Conservation (phyloP, 2,797 vertebrate species). For the Chanos chanos region DNA sequence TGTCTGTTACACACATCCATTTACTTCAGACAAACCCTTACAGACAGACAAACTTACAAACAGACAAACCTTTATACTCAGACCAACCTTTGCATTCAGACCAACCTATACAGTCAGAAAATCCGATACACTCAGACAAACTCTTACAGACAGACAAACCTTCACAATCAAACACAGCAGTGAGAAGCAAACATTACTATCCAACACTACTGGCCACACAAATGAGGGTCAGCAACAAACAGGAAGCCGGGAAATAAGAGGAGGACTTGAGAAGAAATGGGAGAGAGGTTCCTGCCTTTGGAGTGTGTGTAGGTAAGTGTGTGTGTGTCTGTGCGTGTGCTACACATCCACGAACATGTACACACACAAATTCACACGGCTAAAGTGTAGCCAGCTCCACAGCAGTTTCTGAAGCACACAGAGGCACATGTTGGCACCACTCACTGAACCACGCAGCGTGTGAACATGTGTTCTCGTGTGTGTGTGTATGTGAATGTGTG, state of each 20-base stretch:
- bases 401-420: slow-evolving; percentile 6
- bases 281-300: background rate
- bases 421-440: slow-evolving; percentile 23
- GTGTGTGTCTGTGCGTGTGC: background rate
- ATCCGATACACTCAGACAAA: background rate
- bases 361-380: slow-evolving; percentile 12
- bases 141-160: too few relatives aligned
- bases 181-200: background rate
- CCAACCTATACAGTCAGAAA: background rate
- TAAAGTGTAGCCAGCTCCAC: too few relatives aligned
- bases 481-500: too few relatives aligned
- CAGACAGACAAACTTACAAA: background rate
- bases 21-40: background rate
- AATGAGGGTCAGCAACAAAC: background rate
- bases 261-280: background rate
- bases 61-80: background rate
- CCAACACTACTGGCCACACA: background rate
- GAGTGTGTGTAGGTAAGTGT: slow-evolving; percentile 1
- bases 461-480: background rate
- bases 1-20: background rate
- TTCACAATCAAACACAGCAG: too few relatives aligned
- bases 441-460: slow-evolving; percentile 9
- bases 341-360: slow-evolving; percentile 10
- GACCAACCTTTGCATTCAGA: background rate
- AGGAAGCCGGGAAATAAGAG: background rate